Base-by-base conservation (phyloP, 1,140 invertebrate species). In the Drosophila pectinifera region DNA sequence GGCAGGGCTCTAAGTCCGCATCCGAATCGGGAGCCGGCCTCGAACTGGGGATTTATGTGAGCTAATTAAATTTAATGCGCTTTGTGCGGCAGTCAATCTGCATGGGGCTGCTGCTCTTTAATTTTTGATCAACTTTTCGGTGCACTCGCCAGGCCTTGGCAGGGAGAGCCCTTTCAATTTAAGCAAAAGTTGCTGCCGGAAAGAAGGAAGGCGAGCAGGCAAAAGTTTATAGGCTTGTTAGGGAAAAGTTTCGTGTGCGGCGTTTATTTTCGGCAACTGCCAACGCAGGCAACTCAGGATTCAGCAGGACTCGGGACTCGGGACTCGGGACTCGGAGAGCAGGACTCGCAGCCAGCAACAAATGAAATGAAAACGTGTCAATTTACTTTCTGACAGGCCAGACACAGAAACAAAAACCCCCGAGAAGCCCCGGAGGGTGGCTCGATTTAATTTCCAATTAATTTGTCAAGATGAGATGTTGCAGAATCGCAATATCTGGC, bases 61-160 rank as follows among this genome's bases (percentile, higher is more conserved):
- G 76, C 82, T 86, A 88, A 86, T 86, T 88, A 86, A 86, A 89
- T 88, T 83, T 83, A 88, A 86, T 88, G 80, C 53, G 67, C 65
- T 79, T 67, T 76, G 76, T 84, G 59, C 51, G 69, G 61, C 70
- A 57, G 58, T 74, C 70, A 56, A 74, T 74, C 70, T 63, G 51
- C 55, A 43, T 14, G 6, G 18, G 28, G 16, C 24, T 4, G 59
- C 22, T 14, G 22, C 22, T 53, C 83, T 67, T 88, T 42, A 82
- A 88, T 79, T 76, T 88, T 88, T 75, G 36, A 82, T 58, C 75
- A 76, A 72, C 54, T 72, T 68, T 48, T 65, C 39, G 22, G 24
- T 62, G 49, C 42, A 68, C 10, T 41, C 5, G n/a, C n/a, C n/a
- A n/a, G 26, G 18, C n/a, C 13, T n/a, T 18, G 1, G 5, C 58